Percentiles rank a stretch among this genome's conserved stretches.
Conservation (phyloP, 2,113 vertebrate species). For the Gobiocypris rarus region DNA sequence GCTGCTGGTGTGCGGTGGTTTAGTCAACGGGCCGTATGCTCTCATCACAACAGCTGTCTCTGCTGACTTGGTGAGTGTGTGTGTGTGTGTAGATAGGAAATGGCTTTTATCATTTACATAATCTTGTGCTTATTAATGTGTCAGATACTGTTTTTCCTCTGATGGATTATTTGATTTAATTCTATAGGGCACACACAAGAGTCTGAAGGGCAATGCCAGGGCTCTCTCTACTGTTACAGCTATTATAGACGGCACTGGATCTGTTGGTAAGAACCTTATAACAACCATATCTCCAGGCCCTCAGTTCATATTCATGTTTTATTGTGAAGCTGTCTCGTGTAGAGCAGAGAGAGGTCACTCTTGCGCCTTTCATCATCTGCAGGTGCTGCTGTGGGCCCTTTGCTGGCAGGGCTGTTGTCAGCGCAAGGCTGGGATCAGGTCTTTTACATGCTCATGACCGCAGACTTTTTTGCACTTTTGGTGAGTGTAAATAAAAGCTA, state of each 20-base stretch:
- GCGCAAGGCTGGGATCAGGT: slow-evolving; percentile 87
- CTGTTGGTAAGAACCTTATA: slow-evolving; percentile 71
- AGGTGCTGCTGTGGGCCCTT: slow-evolving; percentile 91
- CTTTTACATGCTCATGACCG: slow-evolving; percentile 94
- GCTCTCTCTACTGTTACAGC: slow-evolving; percentile 92
- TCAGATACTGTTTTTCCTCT: neutral
- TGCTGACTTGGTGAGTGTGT: slow-evolving; percentile 86
- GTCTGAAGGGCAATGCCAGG: slow-evolving; percentile 88
- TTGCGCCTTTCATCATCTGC: neutral
- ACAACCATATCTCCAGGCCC: neutral
- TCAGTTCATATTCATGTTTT: too few relatives aligned
- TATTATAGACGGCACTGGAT: slow-evolving; percentile 94
- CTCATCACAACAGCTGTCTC: slow-evolving; percentile 97
- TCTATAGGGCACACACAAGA: slow-evolving; percentile 89
- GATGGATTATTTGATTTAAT: slow-evolving; percentile 18
- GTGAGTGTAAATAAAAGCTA: slow-evolving; percentile 69
- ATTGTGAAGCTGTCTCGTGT: neutral
- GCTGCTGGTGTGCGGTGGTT: slow-evolving; percentile 86
- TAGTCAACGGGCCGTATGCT: slow-evolving; percentile 92
- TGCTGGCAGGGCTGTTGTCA: slow-evolving; percentile 89
- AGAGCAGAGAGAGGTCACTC: slow-evolving; percentile 5
- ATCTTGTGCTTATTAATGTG: neutral
- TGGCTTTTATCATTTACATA: neutral
- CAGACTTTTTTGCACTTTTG: slow-evolving; percentile 87
- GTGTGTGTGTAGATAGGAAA: slow-evolving; percentile 32